Percentiles rank a stretch among this genome's conserved stretches.
These are phyloP conservation scores for Triplophysa siluroides DNA, from an alignment of 2,113 vertebrate genomes.

Conservation along the genomic window DNA sequence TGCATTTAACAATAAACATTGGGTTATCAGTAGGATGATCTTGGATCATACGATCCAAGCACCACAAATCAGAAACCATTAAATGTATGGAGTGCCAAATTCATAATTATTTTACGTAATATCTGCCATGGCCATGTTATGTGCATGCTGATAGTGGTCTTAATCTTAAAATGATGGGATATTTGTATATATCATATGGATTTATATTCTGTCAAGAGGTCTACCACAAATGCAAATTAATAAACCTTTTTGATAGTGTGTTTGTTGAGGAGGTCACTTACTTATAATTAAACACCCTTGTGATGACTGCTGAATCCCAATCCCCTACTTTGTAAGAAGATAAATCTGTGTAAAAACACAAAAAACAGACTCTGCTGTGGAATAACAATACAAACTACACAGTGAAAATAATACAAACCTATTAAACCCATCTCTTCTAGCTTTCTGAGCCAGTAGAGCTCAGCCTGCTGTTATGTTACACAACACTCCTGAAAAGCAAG, in stretches of 20 bases:
- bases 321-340: slow-evolving; percentile 57
- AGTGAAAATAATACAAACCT: not conserved
- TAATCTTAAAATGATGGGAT: slow-evolving; percentile 40
- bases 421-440: slow-evolving; percentile 31
- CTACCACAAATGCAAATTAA: slow-evolving; percentile 33
- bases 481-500: slow-evolving; percentile 49
- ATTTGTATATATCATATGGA: slow-evolving; percentile 23
- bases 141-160: slow-evolving; percentile 17
- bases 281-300: slow-evolving; percentile 80
- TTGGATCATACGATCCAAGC: not conserved
- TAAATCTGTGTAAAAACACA: slow-evolving; percentile 38
- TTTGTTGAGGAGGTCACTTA: slow-evolving; percentile 59
- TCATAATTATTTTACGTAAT: slow-evolving; percentile 45
- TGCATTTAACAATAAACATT: not conserved
- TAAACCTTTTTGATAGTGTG: slow-evolving; percentile 10
- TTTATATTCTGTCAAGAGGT: not conserved
- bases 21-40: not conserved
- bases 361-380: not conserved
- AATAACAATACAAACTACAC: not conserved
- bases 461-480: slow-evolving; percentile 57
- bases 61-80: not conserved
- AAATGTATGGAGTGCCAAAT: not conserved
- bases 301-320: slow-evolving; percentile 75
- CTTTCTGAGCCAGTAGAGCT: slow-evolving; percentile 20
- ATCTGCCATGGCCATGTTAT: slow-evolving; percentile 9